Base-by-base conservation (phyloP, 2,113 vertebrate genomes). In the Apaloderma vittatum region DNA sequence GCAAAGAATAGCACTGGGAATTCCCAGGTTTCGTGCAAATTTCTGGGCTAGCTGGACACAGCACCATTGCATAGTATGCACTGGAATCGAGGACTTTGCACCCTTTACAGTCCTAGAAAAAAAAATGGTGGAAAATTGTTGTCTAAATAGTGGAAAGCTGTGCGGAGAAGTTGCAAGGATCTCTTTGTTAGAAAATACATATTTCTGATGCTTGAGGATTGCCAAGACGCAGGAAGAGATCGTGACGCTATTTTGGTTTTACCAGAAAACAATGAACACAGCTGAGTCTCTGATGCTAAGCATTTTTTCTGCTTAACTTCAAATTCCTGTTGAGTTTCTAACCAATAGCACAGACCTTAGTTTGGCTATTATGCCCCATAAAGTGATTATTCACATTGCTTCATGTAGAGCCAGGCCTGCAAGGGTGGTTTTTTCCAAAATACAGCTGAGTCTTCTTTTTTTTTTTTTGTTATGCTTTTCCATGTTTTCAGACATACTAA, bases 241-340 rank as follows among this genome's bases (percentile, higher is more conserved):
- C 13, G 0, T 90, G 59, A 73, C 2, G 1, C n/a, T 96, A 29
- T 86, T 94, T 95, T 88, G 75, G 71, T 90, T 94, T 95, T 88
- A 88, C 90, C 82, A 88, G 93, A 88, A 90, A 86, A 93, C 94
- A 95, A 73, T 90, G 82, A 62, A 61, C 52, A 55, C 52, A 95
- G 85, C 88, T 94, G 90, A 95, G 59, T 32, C 8, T 82, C 67
- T 83, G 19, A 86, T 66, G 78, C 80, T 89, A 77, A 74, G 67
- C 67, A 66, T 86, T 92, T 93, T 94, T 90, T 71, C 51, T 59
- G 55, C 67, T 88, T 84, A 63, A 2, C 19, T 95, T 88, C 0
- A 1, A 51, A 95, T 96, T 94, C 82, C 72, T 79, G 48, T 27
- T 1, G 1, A 86, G 52, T 93, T 92, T 95, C 83, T 94, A 83